These are phyloP conservation scores for Sebastes hubbsi DNA, from an alignment of 2,797 vertebrate species.

Conservation along the genomic window DNA sequence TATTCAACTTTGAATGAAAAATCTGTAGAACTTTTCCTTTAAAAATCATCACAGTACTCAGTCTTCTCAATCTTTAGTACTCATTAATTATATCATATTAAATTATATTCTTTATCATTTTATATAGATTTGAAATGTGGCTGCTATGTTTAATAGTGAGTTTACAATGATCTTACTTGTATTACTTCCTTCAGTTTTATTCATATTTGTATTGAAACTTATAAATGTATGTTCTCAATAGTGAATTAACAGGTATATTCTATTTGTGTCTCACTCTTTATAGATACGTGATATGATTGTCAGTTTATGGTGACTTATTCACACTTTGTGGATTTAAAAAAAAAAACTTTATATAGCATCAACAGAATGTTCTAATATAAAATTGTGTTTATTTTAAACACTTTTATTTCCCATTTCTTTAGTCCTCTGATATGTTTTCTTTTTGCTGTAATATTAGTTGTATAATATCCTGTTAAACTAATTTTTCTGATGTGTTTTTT, in stretches of 20 bases:
- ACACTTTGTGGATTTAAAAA: neutral
- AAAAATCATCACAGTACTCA: neutral
- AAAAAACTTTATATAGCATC: neutral
- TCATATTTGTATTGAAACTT: neutral
- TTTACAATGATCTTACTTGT: neutral
- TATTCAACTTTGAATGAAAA: neutral
- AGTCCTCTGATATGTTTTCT: neutral
- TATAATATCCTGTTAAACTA: neutral
- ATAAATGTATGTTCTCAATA: no score
- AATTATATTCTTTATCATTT: neutral
- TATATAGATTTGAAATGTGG: neutral
- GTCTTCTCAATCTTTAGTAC: no score
- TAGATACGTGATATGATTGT: neutral
- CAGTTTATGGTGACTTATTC: neutral
- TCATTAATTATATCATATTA: no score
- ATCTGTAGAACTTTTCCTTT: neutral
- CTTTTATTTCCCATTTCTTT: neutral
- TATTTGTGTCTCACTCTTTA: neutral
- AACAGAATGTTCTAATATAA: neutral
- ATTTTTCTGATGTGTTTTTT: neutral
- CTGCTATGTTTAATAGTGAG: neutral
- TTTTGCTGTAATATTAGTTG: neutral
- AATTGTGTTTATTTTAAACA: neutral
- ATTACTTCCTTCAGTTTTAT: neutral
- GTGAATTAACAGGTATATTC: neutral